Evolutionary conservation across 2,888 invertebrate species (phyloP), one percentile per base, ranked within the genome.

Genomic region (Drosophila multiciliata): DNA sequence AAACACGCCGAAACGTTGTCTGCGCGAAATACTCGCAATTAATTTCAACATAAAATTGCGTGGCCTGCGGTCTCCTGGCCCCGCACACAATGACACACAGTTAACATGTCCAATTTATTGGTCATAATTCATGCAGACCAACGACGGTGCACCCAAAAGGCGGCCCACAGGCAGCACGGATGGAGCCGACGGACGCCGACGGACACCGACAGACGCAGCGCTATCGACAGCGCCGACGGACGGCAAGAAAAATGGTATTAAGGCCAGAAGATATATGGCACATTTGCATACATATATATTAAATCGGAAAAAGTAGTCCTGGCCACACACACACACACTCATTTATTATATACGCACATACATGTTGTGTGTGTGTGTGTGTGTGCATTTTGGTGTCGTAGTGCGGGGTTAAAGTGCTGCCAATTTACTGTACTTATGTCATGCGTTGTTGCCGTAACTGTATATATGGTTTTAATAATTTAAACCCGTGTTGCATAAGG

Each of bases 51-150:
- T 77, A 76, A 84, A 84, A 87, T 84, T 87, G 87, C 82, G 72
- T 73, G 82, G 87, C 87, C 81, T 83, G 85, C 72, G 84, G 83
- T 85, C 63, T 73, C 50, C 66, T 48, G 52, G 20, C 50, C 61
- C 59, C 40, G 9, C 45, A 72, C 75, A 70, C 61, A 80, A 73
- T 78, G 83, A 80, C 83, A 87, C 80, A 87, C 87, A 88, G 85
- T 88, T 87, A 87, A 87, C 88, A 88, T 88, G 85, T 87, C 87
- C 88, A 88, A 88, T 89, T 89, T 89, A 89, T 89, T 83, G 89
- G 83, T 75, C 79, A 89, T 89, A 88, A 89, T 83, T 89, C 87
- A 89, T 83, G 89, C 76, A 73, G 58, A 58, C 67, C 80, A 79
- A 75, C 62, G 62, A 57, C 76, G 61, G 53, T 20, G 61, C 54